Conservation (phyloP, 2,113 vertebrate genomes). For the Deroptyus accipitrinus region DNA sequence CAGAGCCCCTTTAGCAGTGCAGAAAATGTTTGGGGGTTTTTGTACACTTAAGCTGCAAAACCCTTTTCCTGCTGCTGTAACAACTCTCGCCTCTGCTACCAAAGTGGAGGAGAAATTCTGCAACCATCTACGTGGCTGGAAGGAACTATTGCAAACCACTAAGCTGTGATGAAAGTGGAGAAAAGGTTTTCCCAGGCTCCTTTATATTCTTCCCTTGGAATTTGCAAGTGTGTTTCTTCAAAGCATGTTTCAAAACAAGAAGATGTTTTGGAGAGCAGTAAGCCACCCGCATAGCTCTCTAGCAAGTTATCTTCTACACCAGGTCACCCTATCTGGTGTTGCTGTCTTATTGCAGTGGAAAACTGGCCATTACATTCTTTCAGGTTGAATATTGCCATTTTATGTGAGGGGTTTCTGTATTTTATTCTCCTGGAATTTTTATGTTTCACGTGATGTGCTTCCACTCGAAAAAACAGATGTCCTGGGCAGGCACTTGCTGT, state of each 20-base stretch:
- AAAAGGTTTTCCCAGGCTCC: background rate
- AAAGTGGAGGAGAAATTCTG: background rate
- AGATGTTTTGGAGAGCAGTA: conserved; percentile 5
- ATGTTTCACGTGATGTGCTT: background rate
- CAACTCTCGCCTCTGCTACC: background rate
- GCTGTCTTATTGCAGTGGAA: background rate
- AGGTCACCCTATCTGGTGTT: background rate
- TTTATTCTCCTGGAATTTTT: conserved; percentile 10
- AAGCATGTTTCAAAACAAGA: background rate
- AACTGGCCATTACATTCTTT: background rate
- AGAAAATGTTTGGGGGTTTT: background rate
- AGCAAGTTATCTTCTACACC: background rate
- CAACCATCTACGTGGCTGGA: background rate
- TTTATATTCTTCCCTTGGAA: background rate
- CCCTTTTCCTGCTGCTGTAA: background rate
- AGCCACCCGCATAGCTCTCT: conserved; percentile 16
- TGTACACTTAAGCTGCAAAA: background rate
- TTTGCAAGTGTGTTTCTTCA: background rate
- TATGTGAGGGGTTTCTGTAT: background rate
- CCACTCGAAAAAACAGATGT: background rate
- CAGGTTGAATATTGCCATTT: background rate
- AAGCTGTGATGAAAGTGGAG: background rate
- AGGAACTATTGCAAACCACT: background rate
- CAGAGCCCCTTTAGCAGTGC: background rate
- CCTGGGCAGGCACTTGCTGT: background rate